Evolutionary conservation across 2,797 vertebrate genomes (phyloP).

Genomic region (Iguana delicatissima): DNA sequence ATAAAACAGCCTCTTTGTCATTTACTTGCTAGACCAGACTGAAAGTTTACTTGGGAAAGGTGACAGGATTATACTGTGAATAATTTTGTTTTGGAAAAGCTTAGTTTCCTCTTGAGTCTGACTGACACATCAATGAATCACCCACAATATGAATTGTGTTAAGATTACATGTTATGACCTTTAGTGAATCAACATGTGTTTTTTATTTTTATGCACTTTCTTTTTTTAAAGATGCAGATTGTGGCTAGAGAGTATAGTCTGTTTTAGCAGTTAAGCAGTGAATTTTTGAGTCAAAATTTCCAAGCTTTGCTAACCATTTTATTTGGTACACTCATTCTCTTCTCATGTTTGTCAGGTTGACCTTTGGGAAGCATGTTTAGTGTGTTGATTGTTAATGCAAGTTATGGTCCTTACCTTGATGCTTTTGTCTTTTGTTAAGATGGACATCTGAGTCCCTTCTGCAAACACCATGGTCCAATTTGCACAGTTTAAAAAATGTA

Average conservation of each 20-base stretch:
- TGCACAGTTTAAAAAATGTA: too few species aligned
- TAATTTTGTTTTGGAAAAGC: constrained; percentile 15
- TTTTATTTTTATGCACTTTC: background rate
- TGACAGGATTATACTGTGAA: constrained; percentile 1
- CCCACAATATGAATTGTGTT: constrained; percentile 14
- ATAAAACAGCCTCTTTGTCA: background rate
- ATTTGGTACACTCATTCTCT: background rate
- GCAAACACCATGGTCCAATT: too few species aligned
- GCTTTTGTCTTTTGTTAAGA: too few species aligned
- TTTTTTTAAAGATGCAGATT: background rate
- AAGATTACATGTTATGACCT: constrained; percentile 22
- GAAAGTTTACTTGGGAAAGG: background rate
- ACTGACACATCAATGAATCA: constrained; percentile 14
- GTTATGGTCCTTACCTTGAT: background rate
- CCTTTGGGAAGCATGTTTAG: background rate
- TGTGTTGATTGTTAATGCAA: background rate
- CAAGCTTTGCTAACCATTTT: constrained; percentile 14
- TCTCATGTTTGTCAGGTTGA: background rate
- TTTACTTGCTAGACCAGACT: background rate
- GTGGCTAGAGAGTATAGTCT: background rate
- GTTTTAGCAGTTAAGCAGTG: background rate
- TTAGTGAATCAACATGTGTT: constrained; percentile 2
- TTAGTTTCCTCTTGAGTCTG: background rate
- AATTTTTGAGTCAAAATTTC: constrained; percentile 20
- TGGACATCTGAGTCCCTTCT: background rate